phyloP scores from a whole-genome alignment of 2,888 invertebrate genomes.

The Drosophila paranaensis region DNA sequence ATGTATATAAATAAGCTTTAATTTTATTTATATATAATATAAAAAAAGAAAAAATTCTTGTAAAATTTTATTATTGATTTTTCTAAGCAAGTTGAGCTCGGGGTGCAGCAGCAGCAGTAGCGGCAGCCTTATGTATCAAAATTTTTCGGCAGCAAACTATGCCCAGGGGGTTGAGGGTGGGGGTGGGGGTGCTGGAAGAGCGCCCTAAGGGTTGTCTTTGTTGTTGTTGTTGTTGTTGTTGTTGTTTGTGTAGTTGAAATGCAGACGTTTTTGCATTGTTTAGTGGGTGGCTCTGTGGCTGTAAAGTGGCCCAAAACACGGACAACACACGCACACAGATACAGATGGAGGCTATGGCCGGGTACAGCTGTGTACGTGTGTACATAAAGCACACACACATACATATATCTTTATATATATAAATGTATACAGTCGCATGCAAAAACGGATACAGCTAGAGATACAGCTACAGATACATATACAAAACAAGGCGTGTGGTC shows the following conservation, averaged over 20 bases:
- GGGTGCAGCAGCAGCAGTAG: constrained; percentile 1
- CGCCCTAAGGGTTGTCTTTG: constrained; percentile 4
- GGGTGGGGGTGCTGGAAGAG: constrained; percentile 21
- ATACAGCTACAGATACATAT: constrained; percentile 37
- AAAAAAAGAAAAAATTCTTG: constrained; percentile 38
- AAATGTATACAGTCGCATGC: constrained; percentile 54
- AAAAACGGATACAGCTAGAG: constrained; percentile 71
- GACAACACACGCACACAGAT: constrained; percentile 25
- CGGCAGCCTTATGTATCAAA: constrained; percentile 63
- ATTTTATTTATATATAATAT: constrained; percentile 28
- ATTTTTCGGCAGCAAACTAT: constrained; percentile 65
- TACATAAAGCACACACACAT: constrained; percentile 58
- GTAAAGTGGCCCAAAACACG: constrained; percentile 75
- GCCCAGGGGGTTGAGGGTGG: constrained; percentile 27
- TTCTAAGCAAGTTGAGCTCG: constrained; percentile 40
- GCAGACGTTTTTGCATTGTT: constrained; percentile 78
- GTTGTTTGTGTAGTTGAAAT: constrained; percentile 71
- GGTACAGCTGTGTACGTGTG: constrained; percentile 74
- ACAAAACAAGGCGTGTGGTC: constrained; percentile 41
- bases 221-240: constrained; percentile 27
- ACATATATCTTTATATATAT: constrained; percentile 1
- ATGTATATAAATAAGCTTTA: constrained; percentile 24
- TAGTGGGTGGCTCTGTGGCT: constrained; percentile 68
- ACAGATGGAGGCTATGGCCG: constrained; percentile 22
- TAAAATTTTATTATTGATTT: constrained; percentile 64